These are phyloP conservation scores for Notoglanidium macrostoma DNA, from an alignment of 2,797 vertebrate species.

Conservation along the genomic window DNA sequence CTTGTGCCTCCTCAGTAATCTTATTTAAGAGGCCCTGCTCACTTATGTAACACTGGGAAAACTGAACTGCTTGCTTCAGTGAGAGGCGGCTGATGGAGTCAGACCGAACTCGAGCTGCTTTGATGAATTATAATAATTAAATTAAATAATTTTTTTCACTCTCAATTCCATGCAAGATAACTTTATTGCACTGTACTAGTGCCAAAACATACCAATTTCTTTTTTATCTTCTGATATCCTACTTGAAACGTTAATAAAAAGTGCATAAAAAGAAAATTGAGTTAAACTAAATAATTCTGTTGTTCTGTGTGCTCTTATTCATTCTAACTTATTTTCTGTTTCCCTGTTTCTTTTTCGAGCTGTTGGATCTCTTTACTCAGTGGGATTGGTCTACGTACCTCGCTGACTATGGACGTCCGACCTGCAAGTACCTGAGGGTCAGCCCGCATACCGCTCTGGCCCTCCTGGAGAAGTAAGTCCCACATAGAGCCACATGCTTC, in stretches of 20 bases:
- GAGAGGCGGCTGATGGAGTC: conserved; percentile 41
- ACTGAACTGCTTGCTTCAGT: conserved; percentile 46
- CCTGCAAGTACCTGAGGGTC: conserved; percentile 92
- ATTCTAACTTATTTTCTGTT: conserved; percentile 15
- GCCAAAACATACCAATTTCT: conserved; percentile 1
- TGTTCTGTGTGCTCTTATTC: background rate
- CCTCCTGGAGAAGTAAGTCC: conserved; percentile 92
- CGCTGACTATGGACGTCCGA: conserved; percentile 91
- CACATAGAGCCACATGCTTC: background rate
- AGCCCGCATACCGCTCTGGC: conserved; percentile 88
- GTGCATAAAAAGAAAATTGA: background rate
- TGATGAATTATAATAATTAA: conserved; percentile 47
- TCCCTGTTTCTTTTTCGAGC: conserved; percentile 66
- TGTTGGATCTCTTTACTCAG: conserved; percentile 91
- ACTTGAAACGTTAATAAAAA: conserved; percentile 4
- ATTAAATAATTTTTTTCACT: conserved; percentile 41
- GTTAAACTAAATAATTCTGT: background rate
- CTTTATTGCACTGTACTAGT: background rate
- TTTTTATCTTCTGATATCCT: background rate
- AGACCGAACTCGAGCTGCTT: conserved; percentile 37
- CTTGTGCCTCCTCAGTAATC: conserved; percentile 56
- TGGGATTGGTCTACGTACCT: conserved; percentile 98
- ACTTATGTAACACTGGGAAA: conserved; percentile 55
- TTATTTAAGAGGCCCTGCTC: conserved; percentile 59
- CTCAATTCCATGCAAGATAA: background rate